phyloP scores from a whole-genome alignment of 1,140 invertebrate genomes.

The Drosophila nikananu region DNA sequence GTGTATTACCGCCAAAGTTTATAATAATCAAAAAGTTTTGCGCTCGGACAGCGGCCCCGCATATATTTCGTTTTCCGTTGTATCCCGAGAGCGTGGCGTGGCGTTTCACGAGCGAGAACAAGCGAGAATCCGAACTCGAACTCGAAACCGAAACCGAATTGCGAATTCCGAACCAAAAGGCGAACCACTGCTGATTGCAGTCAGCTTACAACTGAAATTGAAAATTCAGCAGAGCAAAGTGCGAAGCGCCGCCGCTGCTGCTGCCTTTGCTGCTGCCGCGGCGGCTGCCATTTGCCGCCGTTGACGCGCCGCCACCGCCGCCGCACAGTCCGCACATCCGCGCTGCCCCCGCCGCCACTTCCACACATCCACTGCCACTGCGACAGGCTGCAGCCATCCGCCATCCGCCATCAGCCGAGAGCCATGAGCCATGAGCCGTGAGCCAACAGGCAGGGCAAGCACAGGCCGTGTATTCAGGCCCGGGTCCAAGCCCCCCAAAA shows the following conservation, averaged over 20 bases:
- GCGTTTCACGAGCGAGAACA: conserved; percentile 30
- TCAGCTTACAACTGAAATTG: conserved; percentile 85
- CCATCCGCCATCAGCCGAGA: conserved; percentile 46
- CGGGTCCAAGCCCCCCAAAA: conserved; percentile 67
- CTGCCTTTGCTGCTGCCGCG: conserved; percentile 28
- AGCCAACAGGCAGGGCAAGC: conserved; percentile 35
- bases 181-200: conserved; percentile 85
- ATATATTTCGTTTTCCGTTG: conserved; percentile 32
- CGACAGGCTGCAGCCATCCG: conserved; percentile 73
- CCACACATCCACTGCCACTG: conserved; percentile 39
- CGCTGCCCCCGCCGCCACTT: conserved; percentile 7
- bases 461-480: conserved; percentile 40
- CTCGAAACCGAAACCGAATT: conserved; percentile 52
- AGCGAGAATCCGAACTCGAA: conserved; percentile 26
- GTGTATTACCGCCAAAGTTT: conserved; percentile 51
- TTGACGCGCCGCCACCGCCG: conserved; percentile 53
- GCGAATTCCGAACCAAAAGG: conserved; percentile 56
- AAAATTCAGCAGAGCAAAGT: conserved; percentile 85
- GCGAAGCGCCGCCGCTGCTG: conserved; percentile 70
- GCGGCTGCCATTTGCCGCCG: conserved; percentile 30
- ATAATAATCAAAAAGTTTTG: conserved; percentile 41
- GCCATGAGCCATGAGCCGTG: conserved; percentile 40
- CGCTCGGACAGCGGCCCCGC: conserved; percentile 56
- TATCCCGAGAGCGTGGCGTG: conserved; percentile 34
- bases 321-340: conserved; percentile 32